These are phyloP conservation scores for Drosophila gunungcola DNA, from an alignment of 1,140 invertebrate species.

Conservation along the genomic window DNA sequence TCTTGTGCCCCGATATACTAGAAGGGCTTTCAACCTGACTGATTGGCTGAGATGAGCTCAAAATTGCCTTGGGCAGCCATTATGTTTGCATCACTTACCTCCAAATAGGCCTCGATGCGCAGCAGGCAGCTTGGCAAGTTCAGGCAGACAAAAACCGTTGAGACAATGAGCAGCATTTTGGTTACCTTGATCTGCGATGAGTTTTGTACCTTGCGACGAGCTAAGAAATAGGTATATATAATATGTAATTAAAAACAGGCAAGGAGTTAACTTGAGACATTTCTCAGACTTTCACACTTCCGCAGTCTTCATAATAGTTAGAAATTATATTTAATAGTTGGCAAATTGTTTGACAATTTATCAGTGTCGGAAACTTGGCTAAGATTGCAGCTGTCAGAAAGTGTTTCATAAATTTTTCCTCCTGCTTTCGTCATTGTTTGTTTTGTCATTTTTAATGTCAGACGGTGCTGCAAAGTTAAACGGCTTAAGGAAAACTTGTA, in stretches of 20 bases:
- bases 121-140: constrained; percentile 91
- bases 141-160: constrained; percentile 91
- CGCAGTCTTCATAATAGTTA: constrained; percentile 43
- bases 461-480: constrained; percentile 40
- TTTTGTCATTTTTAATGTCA: constrained; percentile 36
- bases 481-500: constrained; percentile 22
- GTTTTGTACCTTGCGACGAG: constrained; percentile 71
- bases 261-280: constrained; percentile 13
- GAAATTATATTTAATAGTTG: constrained; percentile 36
- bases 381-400: constrained; percentile 20
- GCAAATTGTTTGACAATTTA: constrained; percentile 48
- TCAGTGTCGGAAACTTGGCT: constrained; percentile 40
- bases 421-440: constrained; percentile 11
- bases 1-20: neutral
- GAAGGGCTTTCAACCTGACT: neutral
- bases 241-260: neutral
- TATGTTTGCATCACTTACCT: constrained; percentile 84
- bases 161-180: constrained; percentile 92
- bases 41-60: neutral
- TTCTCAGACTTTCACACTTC: constrained; percentile 8
- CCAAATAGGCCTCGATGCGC: constrained; percentile 87
- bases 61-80: neutral
- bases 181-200: constrained; percentile 90
- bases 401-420: neutral
- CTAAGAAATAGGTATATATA: constrained; percentile 29